Conservation (phyloP, 2,113 vertebrate genomes). For the Tichodroma muraria region DNA sequence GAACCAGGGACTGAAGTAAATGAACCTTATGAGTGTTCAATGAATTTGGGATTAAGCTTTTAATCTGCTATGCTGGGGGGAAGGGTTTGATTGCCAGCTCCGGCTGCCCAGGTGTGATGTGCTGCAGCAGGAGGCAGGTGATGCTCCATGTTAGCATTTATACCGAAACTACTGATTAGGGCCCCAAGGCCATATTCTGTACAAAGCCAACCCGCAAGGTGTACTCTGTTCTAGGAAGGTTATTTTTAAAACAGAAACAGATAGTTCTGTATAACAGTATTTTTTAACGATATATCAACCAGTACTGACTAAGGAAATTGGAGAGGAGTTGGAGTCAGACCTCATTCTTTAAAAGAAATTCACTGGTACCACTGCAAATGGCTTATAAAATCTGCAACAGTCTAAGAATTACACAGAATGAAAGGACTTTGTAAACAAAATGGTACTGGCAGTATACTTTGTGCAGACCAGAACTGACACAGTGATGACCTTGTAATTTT, state of each 20-base stretch:
- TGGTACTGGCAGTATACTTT: not conserved
- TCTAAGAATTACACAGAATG: not conserved
- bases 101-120: rapidly evolving
- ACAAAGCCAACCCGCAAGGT: not conserved
- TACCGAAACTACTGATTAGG: not conserved
- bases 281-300: not conserved
- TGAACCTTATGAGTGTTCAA: not conserved
- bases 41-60: not conserved
- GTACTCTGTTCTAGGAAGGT: not conserved
- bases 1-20: not conserved
- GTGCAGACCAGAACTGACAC: not conserved
- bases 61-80: not conserved
- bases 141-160: not conserved
- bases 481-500: not conserved
- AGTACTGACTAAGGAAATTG: not conserved
- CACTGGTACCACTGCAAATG: not conserved
- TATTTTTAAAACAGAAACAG: not conserved
- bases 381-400: not conserved
- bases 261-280: not conserved
- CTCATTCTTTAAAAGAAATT: not conserved
- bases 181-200: rapidly evolving
- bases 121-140: not conserved
- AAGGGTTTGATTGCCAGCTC: not conserved
- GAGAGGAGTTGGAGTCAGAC: not conserved
- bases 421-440: not conserved